Evolutionary conservation across 2,888 invertebrate species (phyloP).

Genomic region (Phortica okadai): DNA sequence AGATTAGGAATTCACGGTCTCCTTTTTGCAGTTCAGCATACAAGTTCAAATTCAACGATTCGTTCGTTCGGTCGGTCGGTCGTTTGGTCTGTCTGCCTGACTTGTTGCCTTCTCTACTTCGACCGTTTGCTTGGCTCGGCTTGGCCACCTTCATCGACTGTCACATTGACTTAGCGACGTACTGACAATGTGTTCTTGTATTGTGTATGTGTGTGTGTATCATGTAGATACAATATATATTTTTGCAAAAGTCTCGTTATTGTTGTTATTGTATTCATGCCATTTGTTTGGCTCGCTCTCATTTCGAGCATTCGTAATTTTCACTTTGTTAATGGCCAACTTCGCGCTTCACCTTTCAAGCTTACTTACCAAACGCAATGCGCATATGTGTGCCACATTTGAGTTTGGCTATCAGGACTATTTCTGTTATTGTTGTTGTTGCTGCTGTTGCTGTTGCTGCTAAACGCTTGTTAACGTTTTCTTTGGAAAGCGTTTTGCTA

Average conservation of each 20-base stretch:
- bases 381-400: neutral
- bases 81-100: neutral
- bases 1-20: conserved; percentile 78
- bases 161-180: neutral
- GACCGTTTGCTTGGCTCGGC: neutral
- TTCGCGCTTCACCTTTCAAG: neutral
- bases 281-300: conserved; percentile 39
- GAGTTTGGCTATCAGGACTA: conserved; percentile 15
- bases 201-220: conserved; percentile 35
- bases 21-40: conserved; percentile 31
- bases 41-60: neutral
- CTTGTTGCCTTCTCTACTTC: neutral
- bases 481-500: conserved; percentile 59
- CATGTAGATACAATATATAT: conserved; percentile 43
- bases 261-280: conserved; percentile 11
- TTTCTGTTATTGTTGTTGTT: neutral
- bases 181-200: neutral
- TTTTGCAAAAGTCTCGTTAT: conserved; percentile 33
- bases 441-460: neutral
- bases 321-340: conserved; percentile 47
- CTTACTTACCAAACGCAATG: conserved; percentile 17
- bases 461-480: conserved; percentile 62
- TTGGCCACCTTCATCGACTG: conserved; percentile 13
- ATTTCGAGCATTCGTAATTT: conserved; percentile 50
- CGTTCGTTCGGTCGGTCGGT: neutral